Base-by-base conservation (phyloP, 2,888 invertebrate genomes). In the Drosophila kanekoi region DNA sequence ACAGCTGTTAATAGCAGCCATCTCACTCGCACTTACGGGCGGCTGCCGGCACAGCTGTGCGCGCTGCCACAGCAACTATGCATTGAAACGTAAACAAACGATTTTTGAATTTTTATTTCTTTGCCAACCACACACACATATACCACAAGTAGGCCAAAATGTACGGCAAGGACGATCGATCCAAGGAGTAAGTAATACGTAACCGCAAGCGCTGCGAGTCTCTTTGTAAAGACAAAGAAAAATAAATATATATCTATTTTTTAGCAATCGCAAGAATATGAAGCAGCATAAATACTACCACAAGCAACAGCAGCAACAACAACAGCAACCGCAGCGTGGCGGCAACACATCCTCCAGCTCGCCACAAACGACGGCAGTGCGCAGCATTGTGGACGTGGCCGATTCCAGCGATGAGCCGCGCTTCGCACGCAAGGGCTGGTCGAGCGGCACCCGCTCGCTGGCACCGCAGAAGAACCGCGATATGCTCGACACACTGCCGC, bases 381-480 rank as follows among this genome's bases (percentile, higher is more conserved):
- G 90, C 35, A 88, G 91, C 32, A 69, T 92, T 45, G 90, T 92
- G 5, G 92, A 92, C 81, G 89, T 92, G 8, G 92, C 91, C 2
- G 92, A 92, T 57, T 92, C 92, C 4, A 91, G 91, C 58, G 92
- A 92, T 76, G 91, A 91, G 49, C 85, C 89, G 4, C 82, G 89
- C 4, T 92, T 88, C 35, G 76, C 73, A 1, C 80, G 87, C n/a
- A 80, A 79, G n/a, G 70, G 69, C n/a, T 87, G 85, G 78, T 71
- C 77, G 1, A 69, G 84, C 8, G 79, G 81, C 23, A 61, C 66
- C 0, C 72, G 80, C 8, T 58, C 81, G 45, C 63, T 79, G 47
- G 68, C 72, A 0, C 72, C 85, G 1, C 87, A 88, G 66, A 62
- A 61, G 28, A 82, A 76, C 68, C 69, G 85, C n/a, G 66, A 86